These are phyloP conservation scores for Lepus oiostolus DNA, from an alignment of 2,797 vertebrate genomes.

Conservation along the genomic window DNA sequence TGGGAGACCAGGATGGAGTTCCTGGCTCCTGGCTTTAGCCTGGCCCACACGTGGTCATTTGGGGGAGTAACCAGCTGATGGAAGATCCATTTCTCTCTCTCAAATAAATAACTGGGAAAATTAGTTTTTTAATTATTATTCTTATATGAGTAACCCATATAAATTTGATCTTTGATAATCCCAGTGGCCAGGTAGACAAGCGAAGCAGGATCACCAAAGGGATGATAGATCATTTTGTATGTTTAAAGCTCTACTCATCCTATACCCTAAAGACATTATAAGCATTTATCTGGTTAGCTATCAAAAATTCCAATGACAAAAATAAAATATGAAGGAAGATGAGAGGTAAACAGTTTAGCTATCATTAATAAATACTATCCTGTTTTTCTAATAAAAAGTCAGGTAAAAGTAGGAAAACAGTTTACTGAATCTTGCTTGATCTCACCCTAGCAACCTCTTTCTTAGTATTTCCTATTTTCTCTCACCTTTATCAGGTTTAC, in stretches of 20 bases:
- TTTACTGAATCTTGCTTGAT: neutral
- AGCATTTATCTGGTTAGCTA: neutral
- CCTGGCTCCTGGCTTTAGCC: no score
- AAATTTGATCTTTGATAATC: neutral
- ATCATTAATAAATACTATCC: neutral
- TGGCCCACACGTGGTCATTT: no score
- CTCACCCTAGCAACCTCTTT: neutral
- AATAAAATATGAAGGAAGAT: conserved; percentile 24
- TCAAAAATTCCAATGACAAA: conserved; percentile 21
- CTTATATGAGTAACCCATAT: neutral
- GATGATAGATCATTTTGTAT: neutral
- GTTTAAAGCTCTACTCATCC: neutral
- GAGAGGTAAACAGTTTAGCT: neutral
- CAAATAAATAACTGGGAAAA: neutral
- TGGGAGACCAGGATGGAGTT: no score
- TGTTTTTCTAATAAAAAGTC: conserved; percentile 42
- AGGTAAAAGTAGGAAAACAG: neutral
- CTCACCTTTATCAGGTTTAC: neutral
- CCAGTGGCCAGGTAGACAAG: neutral
- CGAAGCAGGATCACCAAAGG: neutral
- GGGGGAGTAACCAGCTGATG: no score
- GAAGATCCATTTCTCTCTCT: no score
- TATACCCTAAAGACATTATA: neutral
- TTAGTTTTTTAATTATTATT: conserved; percentile 12
- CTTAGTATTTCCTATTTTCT: neutral